Conservation (phyloP, 2,888 invertebrate species). For the Sesia bembeciformis region DNA sequence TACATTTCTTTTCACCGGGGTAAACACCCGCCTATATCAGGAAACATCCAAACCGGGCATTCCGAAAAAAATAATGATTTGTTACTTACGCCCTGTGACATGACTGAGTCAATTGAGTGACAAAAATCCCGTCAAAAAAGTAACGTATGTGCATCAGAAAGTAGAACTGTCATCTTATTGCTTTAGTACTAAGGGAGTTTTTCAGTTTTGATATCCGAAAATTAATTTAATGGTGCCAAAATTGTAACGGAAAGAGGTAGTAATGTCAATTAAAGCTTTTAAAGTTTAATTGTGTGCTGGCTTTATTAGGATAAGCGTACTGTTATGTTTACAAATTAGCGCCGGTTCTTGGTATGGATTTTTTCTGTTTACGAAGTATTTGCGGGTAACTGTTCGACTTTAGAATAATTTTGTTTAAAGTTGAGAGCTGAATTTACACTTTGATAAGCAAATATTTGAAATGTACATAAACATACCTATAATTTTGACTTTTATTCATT, state of each 20-base stretch:
- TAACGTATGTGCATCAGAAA: neutral
- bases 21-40: slow-evolving; percentile 38
- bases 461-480: too few species aligned
- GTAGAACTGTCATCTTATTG: neutral
- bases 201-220: neutral
- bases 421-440: neutral
- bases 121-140: slow-evolving; percentile 34
- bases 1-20: slow-evolving; percentile 43
- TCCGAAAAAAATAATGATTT: slow-evolving; percentile 65
- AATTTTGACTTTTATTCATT: too few species aligned
- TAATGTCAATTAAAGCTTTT: slow-evolving; percentile 60
- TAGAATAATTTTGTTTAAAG: neutral
- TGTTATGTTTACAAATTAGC: slow-evolving; percentile 24
- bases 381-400: neutral
- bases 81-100: slow-evolving; percentile 44
- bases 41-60: slow-evolving; percentile 34
- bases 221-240: neutral
- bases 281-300: slow-evolving; percentile 42
- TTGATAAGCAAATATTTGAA: too few species aligned
- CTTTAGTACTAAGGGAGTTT: neutral
- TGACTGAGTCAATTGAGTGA: slow-evolving; percentile 52
- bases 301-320: slow-evolving; percentile 19
- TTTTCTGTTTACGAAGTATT: slow-evolving; percentile 11
- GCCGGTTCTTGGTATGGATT: slow-evolving; percentile 13
- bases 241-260: slow-evolving; percentile 28